Conservation (phyloP, 2,797 vertebrate genomes). For the Odontamblyopus lacepedii region DNA sequence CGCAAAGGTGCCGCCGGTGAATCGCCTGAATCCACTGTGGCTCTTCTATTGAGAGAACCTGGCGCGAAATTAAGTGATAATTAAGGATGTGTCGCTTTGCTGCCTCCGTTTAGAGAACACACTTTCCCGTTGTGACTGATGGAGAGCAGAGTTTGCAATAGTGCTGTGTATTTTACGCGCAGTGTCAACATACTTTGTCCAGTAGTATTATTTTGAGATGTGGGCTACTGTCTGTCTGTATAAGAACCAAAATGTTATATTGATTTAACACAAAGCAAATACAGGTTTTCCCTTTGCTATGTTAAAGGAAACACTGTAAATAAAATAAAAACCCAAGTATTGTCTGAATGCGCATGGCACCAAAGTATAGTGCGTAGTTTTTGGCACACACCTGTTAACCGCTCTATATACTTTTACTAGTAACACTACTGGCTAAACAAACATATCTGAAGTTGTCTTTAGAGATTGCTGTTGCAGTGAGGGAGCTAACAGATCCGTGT, state of each 20-base stretch:
- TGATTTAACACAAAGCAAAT: background rate
- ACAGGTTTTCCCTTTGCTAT: background rate
- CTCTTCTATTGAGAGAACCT: constrained; percentile 3
- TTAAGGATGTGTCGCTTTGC: constrained; percentile 27
- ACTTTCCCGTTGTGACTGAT: constrained; percentile 36
- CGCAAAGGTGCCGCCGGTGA: constrained; percentile 43
- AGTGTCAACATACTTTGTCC: constrained; percentile 17
- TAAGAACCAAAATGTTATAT: background rate
- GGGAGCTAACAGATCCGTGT: constrained; percentile 16
- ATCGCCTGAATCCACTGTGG: background rate
- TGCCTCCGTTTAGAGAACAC: constrained; percentile 24
- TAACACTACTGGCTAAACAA: background rate
- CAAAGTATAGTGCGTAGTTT: constrained; percentile 3
- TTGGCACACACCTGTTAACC: constrained; percentile 8
- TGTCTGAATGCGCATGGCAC: background rate
- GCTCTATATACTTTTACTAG: background rate
- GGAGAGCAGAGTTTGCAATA: constrained; percentile 26
- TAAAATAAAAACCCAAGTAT: background rate
- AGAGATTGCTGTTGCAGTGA: background rate
- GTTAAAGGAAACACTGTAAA: background rate
- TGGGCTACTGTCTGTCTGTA: background rate
- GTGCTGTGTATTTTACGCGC: constrained; percentile 23
- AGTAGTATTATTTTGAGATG: constrained; percentile 11
- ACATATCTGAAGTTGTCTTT: background rate
- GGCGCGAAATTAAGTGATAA: constrained; percentile 16